These are phyloP conservation scores for Ephestia elutella DNA, from an alignment of 1,140 invertebrate genomes.

Conservation along the genomic window DNA sequence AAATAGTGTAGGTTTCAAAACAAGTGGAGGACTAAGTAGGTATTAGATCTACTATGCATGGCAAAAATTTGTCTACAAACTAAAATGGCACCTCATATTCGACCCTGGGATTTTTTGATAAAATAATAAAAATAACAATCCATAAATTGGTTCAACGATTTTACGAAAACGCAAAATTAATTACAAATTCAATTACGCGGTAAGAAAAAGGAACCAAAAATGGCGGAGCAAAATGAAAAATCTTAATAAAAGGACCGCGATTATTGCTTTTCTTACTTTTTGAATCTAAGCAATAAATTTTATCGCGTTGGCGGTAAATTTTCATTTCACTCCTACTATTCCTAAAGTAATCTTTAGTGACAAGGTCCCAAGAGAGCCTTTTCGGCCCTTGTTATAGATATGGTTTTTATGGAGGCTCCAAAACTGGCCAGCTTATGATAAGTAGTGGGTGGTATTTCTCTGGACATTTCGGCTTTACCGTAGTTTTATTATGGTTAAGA, in stretches of 20 bases:
- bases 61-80: too few relatives aligned
- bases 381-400: conserved; percentile 8
- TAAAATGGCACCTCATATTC: too few relatives aligned
- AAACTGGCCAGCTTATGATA: neutral
- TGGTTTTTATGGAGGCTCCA: neutral
- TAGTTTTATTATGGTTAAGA: neutral
- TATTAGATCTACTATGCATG: too few relatives aligned
- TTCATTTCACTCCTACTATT: conserved; percentile 19
- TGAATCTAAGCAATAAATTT: conserved; percentile 21
- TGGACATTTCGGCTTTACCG: neutral
- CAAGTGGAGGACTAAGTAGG: too few relatives aligned
- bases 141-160: neutral
- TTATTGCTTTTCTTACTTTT: conserved; percentile 15
- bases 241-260: neutral
- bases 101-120: too few relatives aligned
- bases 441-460: neutral
- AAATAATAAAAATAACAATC: too few relatives aligned
- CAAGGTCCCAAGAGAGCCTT: conserved; percentile 6
- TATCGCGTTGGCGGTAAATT: conserved; percentile 14
- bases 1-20: too few relatives aligned
- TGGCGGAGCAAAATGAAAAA: neutral
- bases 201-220: too few relatives aligned
- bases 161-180: neutral
- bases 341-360: conserved; percentile 18
- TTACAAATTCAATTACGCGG: neutral